Base-by-base conservation (phyloP, 2,797 vertebrate genomes). In the Sebastes cheni region DNA sequence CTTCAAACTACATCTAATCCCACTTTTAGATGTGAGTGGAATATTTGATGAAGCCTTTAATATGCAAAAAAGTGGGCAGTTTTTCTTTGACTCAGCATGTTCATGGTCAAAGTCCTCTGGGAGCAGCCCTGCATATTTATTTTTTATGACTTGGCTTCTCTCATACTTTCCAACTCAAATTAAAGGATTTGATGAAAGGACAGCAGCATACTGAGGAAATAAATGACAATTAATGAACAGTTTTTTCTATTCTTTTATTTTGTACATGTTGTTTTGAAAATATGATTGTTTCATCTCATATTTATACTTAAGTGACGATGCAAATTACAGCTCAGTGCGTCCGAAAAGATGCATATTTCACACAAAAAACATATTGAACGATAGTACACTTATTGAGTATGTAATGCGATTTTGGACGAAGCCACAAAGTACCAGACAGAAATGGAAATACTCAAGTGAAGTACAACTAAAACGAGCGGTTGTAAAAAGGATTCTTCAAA, bases 21-120 rank as follows among this genome's bases (percentile, higher is more conserved):
- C 3, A 12, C 20, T 54, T 52, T 66, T 8, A 50, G 62, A 61
- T 79, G 27, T 30, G 8, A 8, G n/a, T 9, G 3, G 36, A 79
- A 39, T 72, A 61, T 77, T 34, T 70, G 6, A 73, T 66, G 10
- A 46, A 2, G 27, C 16, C 27, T 72, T 75, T 34, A 29, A 32
- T 30, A 12, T 66, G 18, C 67, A 32, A 66, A 36, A 34, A 14
- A 58, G 12, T 2, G 22, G 27, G 5, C 0, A 13, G 46, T 70
- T 83, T 83, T 62, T 75, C 29, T 64, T 81, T 69, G 56, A 75
- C n/a, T 86, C 62, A 30, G 52, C 29, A 23, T 32, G 1, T 61
- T 68, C 0, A 0, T 25, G 54, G 54, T 39, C 20, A 6, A 65
- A 23, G 16, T 75, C 36, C 34, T 34, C 22, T 1, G 22, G 29